Percentiles rank a stretch among this genome's conserved stretches.
phyloP scores from a whole-genome alignment of 2,888 invertebrate species.

The Dasypolia templi region DNA sequence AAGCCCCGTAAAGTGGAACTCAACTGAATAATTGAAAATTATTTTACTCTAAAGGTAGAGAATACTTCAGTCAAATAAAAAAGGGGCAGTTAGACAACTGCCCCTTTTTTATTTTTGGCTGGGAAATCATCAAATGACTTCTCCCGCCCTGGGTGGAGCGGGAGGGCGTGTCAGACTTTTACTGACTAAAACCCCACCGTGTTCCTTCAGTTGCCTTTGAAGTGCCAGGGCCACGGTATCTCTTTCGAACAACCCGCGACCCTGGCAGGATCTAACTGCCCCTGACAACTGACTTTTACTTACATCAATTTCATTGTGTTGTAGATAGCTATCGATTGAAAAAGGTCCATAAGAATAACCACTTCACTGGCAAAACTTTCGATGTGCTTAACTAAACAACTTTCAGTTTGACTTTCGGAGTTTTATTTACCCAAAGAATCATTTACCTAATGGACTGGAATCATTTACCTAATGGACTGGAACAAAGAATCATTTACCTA shows the following conservation, averaged over 20 bases:
- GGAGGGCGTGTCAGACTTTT: too few relatives aligned
- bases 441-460: slow-evolving; percentile 57
- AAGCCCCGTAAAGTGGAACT: slow-evolving; percentile 1
- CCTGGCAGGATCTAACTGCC: not conserved
- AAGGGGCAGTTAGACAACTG: too few relatives aligned
- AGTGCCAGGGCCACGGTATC: too few relatives aligned
- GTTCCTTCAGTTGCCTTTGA: too few relatives aligned
- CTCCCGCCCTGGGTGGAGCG: too few relatives aligned
- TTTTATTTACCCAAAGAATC: slow-evolving; percentile 46
- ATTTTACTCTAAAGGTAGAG: not conserved
- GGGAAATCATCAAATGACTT: too few relatives aligned
- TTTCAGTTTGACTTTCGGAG: slow-evolving; percentile 33
- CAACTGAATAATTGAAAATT: slow-evolving; percentile 16
- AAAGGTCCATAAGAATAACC: slow-evolving; percentile 19
- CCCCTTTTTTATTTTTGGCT: too few relatives aligned
- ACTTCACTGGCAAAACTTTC: slow-evolving; percentile 27
- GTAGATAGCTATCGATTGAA: slow-evolving; percentile 7
- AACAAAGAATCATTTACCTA: slow-evolving; percentile 56
- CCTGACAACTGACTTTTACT: slow-evolving; percentile 5
- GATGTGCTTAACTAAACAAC: slow-evolving; percentile 25
- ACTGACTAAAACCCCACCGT: too few relatives aligned
- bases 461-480: slow-evolving; percentile 60
- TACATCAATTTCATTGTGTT: not conserved
- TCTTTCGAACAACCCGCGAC: too few relatives aligned
- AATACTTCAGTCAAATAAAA: not conserved